phyloP scores from a whole-genome alignment of 2,888 invertebrate genomes.

The Epirrhoe tristata region DNA sequence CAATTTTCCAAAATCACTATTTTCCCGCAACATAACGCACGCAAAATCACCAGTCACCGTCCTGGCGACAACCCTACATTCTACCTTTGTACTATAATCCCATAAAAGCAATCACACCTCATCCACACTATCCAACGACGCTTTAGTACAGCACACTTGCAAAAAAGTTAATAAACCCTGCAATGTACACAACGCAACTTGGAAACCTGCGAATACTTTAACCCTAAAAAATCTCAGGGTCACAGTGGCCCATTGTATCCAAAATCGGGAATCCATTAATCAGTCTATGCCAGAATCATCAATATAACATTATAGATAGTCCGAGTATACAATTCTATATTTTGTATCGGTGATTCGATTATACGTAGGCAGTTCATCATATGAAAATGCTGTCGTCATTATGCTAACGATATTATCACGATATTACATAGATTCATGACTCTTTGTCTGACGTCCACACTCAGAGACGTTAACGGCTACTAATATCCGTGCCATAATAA shows the following conservation, averaged over 20 bases:
- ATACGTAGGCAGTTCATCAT: conserved; percentile 76
- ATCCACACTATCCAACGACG: conserved; percentile 47
- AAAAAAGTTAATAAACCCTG: conserved; percentile 32
- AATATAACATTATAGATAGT: conserved; percentile 82
- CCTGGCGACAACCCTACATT: conserved; percentile 81
- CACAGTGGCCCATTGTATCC: conserved; percentile 73
- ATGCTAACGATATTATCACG: conserved; percentile 43
- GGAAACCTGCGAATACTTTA: conserved; percentile 39
- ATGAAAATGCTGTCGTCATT: conserved; percentile 69
- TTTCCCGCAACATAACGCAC: conserved; percentile 63
- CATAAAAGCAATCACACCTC: conserved; percentile 15
- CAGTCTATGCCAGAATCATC: conserved; percentile 83
- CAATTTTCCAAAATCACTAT: conserved; percentile 52
- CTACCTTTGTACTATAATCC: conserved; percentile 49
- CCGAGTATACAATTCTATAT: conserved; percentile 81
- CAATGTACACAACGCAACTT: conserved; percentile 49
- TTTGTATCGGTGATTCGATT: conserved; percentile 81
- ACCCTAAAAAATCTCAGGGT: conserved; percentile 60
- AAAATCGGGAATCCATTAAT: conserved; percentile 79
- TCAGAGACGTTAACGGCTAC: too few relatives aligned
- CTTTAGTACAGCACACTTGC: neutral
- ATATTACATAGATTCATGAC: neutral
- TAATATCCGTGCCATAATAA: too few relatives aligned
- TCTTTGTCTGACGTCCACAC: conserved; percentile 10
- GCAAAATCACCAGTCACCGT: conserved; percentile 78